Evolutionary conservation across 1,140 invertebrate genomes (phyloP).

Genomic region (Neotoxoptera formosana): DNA sequence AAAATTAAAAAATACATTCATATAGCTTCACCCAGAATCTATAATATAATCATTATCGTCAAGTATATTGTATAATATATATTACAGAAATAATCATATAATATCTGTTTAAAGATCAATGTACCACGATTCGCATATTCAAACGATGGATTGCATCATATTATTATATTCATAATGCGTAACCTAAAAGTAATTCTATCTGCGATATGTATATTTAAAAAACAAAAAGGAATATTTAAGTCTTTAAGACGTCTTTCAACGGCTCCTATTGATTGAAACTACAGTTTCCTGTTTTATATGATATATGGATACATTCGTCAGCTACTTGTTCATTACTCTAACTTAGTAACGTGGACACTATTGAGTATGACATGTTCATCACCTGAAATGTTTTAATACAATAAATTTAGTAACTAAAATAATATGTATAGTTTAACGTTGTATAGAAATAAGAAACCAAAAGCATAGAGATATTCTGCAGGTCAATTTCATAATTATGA

Average conservation of each 20-base stretch:
- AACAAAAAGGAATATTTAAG: background rate
- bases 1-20: too few species aligned
- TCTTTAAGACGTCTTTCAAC: background rate
- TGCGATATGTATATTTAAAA: background rate
- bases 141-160: background rate
- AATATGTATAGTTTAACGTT: background rate
- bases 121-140: background rate
- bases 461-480: too few species aligned
- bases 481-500: background rate
- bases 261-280: background rate
- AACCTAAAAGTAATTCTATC: background rate
- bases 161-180: background rate
- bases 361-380: background rate
- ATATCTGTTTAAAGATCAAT: too few species aligned
- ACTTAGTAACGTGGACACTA: background rate
- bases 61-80: too few species aligned
- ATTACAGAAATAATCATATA: too few species aligned
- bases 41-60: too few species aligned
- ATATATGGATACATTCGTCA: background rate
- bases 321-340: background rate
- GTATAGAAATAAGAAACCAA: too few species aligned
- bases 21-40: too few species aligned
- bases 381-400: background rate
- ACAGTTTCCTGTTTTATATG: background rate
- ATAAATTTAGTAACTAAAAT: background rate